Base-by-base conservation (phyloP, 2,113 vertebrate genomes). In the Syngnathus floridae region DNA sequence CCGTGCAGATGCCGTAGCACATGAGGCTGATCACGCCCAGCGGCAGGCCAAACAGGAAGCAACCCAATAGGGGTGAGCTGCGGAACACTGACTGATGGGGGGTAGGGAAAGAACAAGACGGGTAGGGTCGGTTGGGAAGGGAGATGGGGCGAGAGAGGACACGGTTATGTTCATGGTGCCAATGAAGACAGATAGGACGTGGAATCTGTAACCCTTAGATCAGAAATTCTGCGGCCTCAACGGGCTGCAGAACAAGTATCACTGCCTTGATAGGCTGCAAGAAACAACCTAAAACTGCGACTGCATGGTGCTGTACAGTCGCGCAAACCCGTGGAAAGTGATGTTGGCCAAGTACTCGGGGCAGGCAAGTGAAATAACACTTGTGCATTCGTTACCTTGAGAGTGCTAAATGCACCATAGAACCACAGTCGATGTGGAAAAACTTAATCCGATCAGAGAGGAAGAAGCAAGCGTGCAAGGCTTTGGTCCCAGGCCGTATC, bases 1-100 rank as follows among this genome's bases (percentile, higher is more conserved):
- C 95, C 0, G 93, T 96, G 88, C 94, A 99, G 90, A 99, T 98
- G 72, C 96, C 95, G 0, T 99, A 99, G 82, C 97, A 99, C 97
- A 99, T 98, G 84, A 98, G 93, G 76, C 97, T 98, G 86, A 99
- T 98, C 79, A 99, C 94, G 8, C 95, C 97, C 85, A 99, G 86
- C 9, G 97, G 97, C 52, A 99, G 89, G 56, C 97, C 96, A 16
- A 99, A 99, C 70, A 99, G 94, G 87, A 99, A 96, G 90, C 97
- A 99, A 82, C 93, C 97, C 85, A 99, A 91, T 46, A 99, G 82
- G 0, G 97, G 97, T 21, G 96, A 99, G 87, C 94, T 98, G 87
- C 90, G 94, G 83, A 99, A 98, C 65, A 99, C 93, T 0, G 97
- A 99, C 97, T 99, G 89, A 65, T 71, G 26, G 26, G 26, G 26